phyloP scores from a whole-genome alignment of 2,113 vertebrate genomes.

The Thymallus thymallus region DNA sequence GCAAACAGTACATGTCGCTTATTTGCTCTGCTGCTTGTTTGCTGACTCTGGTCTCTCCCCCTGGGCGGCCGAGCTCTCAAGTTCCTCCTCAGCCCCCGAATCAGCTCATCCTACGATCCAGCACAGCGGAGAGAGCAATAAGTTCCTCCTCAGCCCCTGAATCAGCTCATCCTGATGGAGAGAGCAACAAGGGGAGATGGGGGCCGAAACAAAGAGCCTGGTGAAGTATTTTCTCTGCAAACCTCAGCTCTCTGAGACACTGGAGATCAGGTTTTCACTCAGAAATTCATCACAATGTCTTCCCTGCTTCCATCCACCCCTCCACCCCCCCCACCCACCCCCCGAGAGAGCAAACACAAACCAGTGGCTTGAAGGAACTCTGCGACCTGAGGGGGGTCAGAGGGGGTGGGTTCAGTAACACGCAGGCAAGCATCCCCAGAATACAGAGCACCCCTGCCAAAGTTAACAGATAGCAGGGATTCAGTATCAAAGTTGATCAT shows the following conservation, averaged over 20 bases:
- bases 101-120: constrained; percentile 16
- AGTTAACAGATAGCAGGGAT: constrained; percentile 92
- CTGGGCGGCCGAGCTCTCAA: constrained; percentile 78
- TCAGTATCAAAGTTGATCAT: constrained; percentile 95
- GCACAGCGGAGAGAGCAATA: background rate
- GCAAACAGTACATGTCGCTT: constrained; percentile 56
- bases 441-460: constrained; percentile 86
- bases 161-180: constrained; percentile 32
- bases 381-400: constrained; percentile 71
- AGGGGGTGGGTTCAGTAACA: constrained; percentile 75
- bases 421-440: constrained; percentile 86
- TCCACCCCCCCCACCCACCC: constrained; percentile 12
- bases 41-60: constrained; percentile 79
- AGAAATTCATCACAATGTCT: constrained; percentile 81
- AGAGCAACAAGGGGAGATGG: constrained; percentile 33
- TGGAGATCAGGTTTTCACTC: constrained; percentile 85
- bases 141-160: constrained; percentile 74
- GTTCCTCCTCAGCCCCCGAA: constrained; percentile 76
- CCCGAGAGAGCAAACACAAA: constrained; percentile 53
- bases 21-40: constrained; percentile 85
- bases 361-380: constrained; percentile 77
- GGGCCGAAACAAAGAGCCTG: constrained; percentile 65
- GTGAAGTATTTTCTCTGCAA: constrained; percentile 93
- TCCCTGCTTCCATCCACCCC: constrained; percentile 74
- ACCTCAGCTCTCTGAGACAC: constrained; percentile 81